Percentiles rank a stretch among this genome's conserved stretches.
phyloP scores from a whole-genome alignment of 2,888 invertebrate species.

The Watsonalla binaria region DNA sequence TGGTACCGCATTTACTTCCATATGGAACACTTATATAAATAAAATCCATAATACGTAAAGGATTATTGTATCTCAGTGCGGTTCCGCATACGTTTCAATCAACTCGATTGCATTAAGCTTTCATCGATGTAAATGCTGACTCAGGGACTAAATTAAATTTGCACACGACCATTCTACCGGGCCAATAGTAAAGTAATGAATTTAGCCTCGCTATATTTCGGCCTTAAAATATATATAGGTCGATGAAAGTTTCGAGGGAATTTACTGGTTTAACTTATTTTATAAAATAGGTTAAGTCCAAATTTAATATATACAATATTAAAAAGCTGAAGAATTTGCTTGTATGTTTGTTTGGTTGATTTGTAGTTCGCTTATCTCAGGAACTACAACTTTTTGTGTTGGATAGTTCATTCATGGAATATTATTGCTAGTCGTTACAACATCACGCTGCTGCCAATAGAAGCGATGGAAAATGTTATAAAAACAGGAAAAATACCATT shows the following conservation, averaged over 20 bases:
- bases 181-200: conserved; percentile 11
- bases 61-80: neutral
- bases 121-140: conserved; percentile 11
- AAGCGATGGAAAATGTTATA: no score
- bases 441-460: no score
- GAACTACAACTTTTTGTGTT: no score
- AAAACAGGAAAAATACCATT: no score
- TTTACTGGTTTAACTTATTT: neutral
- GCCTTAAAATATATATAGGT: neutral
- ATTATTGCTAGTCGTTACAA: no score
- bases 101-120: conserved; percentile 12
- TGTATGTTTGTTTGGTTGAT: no score
- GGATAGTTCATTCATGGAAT: no score
- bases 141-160: conserved; percentile 15
- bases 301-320: no score
- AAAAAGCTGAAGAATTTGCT: no score
- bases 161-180: conserved; percentile 3
- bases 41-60: neutral
- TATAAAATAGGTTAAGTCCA: no score
- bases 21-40: neutral
- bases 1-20: no score
- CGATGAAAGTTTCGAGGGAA: neutral
- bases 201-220: neutral
- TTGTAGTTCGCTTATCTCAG: no score
- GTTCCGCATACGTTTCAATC: conserved; percentile 7